These are phyloP conservation scores for Lasioglossum malachurum DNA, from an alignment of 2,888 invertebrate species.

Conservation along the genomic window DNA sequence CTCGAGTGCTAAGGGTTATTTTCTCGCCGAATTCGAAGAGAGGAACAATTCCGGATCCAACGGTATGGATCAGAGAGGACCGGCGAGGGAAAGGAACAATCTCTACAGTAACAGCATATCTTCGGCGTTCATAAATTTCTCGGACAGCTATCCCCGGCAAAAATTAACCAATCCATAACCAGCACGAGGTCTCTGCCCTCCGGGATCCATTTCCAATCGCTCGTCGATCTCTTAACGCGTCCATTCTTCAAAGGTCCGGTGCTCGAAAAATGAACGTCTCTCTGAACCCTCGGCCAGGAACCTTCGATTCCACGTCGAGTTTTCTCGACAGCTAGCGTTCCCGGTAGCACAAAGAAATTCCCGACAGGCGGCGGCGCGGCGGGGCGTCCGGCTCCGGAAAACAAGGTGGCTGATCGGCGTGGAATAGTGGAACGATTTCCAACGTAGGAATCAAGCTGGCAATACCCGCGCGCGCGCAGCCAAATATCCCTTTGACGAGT, in stretches of 20 bases:
- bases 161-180: slow-evolving; percentile 12
- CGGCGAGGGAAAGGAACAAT: not conserved
- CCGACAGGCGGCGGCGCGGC: not conserved
- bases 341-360: slow-evolving; percentile 1
- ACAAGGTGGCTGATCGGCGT: not conserved
- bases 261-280: not conserved
- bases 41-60: not conserved
- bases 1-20: not conserved
- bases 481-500: slow-evolving; percentile 48
- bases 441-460: slow-evolving; percentile 56
- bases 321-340: slow-evolving; percentile 20
- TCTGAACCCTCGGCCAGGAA: not conserved
- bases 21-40: not conserved
- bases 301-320: slow-evolving; percentile 29
- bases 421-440: not conserved
- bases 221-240: not conserved
- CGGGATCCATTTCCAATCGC: not conserved
- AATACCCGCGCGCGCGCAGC: slow-evolving; percentile 28
- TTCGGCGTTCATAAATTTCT: not conserved
- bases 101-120: not conserved
- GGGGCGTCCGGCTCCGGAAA: not conserved
- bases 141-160: not conserved
- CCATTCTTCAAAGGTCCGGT: not conserved
- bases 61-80: not conserved
- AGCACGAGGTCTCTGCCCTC: not conserved